phyloP scores from a whole-genome alignment of 2,797 vertebrate species.

The Tangara arthus region DNA sequence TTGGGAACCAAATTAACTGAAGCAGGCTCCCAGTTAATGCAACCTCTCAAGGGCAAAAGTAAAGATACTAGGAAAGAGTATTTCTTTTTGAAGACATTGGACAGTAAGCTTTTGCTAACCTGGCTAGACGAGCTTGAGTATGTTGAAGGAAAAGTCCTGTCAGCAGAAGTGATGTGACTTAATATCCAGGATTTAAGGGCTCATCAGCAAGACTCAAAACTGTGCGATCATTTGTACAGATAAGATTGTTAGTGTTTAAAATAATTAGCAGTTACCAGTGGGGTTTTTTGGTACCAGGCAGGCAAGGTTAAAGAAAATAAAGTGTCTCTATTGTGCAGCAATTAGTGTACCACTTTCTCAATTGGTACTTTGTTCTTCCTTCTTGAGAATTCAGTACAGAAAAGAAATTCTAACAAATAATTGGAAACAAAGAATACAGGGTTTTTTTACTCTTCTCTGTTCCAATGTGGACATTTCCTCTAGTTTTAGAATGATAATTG shows the following conservation, averaged over 20 bases:
- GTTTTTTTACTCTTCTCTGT: neutral
- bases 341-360: neutral
- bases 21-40: neutral
- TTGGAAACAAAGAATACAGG: neutral
- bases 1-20: neutral
- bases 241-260: neutral
- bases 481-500: neutral
- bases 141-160: neutral
- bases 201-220: neutral
- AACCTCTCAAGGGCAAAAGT: neutral
- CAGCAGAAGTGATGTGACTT: neutral
- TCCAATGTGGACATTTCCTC: neutral
- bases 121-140: neutral
- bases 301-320: neutral
- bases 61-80: neutral
- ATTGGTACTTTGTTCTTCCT: neutral
- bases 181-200: neutral
- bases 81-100: neutral
- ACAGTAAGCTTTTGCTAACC: neutral
- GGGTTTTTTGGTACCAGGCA: neutral
- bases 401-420: neutral
- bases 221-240: neutral
- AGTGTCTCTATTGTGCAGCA: neutral
- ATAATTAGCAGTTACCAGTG: neutral
- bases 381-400: neutral